These are phyloP conservation scores for Heliconius congener DNA, from an alignment of 1,140 invertebrate species.

Conservation along the genomic window DNA sequence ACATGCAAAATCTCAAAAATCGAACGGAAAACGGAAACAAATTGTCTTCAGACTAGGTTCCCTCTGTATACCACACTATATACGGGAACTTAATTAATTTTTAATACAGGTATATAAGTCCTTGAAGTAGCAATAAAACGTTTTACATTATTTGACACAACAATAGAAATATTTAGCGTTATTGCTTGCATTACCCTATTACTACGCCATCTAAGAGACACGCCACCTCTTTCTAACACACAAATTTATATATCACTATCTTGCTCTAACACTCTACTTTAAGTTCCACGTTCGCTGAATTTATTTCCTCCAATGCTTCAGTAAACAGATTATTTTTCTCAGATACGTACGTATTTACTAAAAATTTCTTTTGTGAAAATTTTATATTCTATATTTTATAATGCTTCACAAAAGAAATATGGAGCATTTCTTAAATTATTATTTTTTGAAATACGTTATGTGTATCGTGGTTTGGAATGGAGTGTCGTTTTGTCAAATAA, in stretches of 20 bases:
- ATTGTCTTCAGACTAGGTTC: too few relatives aligned
- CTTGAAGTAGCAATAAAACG: not conserved
- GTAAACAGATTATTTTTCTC: constrained; percentile 48
- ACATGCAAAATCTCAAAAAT: too few relatives aligned
- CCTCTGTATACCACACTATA: too few relatives aligned
- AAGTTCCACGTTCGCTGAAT: constrained; percentile 50
- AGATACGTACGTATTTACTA: constrained; percentile 25
- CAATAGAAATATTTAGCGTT: constrained; percentile 44
- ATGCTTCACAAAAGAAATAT: not conserved
- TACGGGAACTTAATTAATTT: not conserved
- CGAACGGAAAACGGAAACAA: too few relatives aligned
- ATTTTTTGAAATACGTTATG: not conserved
- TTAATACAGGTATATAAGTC: not conserved
- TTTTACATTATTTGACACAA: constrained; percentile 18
- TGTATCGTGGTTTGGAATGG: not conserved
- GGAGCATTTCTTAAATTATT: not conserved
- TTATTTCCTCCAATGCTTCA: constrained; percentile 49
- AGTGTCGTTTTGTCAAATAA: not conserved
- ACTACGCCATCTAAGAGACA: constrained; percentile 38
- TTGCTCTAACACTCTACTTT: constrained; percentile 40
- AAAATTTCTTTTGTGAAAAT: constrained; percentile 29
- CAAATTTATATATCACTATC: constrained; percentile 28
- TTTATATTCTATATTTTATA: constrained; percentile 18
- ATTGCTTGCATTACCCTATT: constrained; percentile 50
- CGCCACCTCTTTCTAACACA: constrained; percentile 40